A percentile compares a stretch with the other conserved stretches of the same genome.
Evolutionary conservation across 2,113 vertebrate species (phyloP).

Genomic region (Hippocampus guttulatus): DNA sequence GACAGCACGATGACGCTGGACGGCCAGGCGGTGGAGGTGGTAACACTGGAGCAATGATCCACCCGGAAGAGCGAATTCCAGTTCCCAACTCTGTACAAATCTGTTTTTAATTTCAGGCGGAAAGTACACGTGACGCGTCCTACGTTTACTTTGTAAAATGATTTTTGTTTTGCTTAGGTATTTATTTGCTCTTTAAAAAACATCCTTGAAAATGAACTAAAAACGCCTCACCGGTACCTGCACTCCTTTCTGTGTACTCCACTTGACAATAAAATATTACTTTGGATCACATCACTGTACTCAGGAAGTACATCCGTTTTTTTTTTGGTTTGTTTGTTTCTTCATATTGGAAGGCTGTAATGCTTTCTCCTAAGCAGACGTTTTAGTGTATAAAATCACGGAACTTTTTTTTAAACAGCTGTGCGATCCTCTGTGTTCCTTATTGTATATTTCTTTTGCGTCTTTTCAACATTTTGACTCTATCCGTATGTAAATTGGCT

Average conservation of each 20-base stretch:
- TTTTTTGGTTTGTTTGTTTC: background rate
- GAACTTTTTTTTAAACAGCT: background rate
- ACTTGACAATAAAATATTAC: background rate
- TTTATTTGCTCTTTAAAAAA: background rate
- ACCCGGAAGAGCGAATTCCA: background rate
- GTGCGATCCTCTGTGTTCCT: background rate
- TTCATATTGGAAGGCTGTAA: background rate
- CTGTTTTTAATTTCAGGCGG: constrained; percentile 64
- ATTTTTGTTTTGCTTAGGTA: constrained; percentile 35
- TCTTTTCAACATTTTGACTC: background rate
- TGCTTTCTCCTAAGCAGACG: background rate
- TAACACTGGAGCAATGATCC: constrained; percentile 94
- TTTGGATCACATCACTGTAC: background rate
- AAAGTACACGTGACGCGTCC: constrained; percentile 36
- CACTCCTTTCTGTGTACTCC: background rate
- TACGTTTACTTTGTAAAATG: constrained; percentile 71
- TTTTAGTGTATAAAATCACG: background rate
- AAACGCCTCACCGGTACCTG: background rate
- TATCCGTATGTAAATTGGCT: constrained; percentile 5
- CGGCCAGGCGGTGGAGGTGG: constrained; percentile 94
- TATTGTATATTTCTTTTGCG: background rate
- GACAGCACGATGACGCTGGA: constrained; percentile 93
- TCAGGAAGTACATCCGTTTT: constrained; percentile 5
- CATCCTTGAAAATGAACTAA: background rate
- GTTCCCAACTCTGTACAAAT: constrained; percentile 48